phyloP scores from a whole-genome alignment of 2,113 vertebrate species.

The Cryptotis parvus region DNA sequence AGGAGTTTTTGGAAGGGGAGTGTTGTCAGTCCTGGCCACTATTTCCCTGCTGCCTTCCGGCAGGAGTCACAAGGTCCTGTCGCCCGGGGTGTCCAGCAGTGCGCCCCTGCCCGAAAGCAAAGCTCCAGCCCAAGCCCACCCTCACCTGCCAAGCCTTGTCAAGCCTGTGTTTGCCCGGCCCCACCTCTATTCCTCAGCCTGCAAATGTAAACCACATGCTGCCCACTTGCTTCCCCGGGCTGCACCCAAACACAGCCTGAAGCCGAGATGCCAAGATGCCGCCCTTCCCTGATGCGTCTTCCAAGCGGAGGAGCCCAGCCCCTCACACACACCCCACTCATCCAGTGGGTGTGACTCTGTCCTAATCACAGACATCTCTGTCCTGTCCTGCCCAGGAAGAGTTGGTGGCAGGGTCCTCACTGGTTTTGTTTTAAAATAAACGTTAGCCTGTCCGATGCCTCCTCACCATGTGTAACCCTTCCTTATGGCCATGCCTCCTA shows the following conservation, averaged over 20 bases:
- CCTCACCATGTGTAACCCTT: neutral
- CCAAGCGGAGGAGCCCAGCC: neutral
- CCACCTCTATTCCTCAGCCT: constrained; percentile 70
- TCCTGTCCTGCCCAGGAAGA: neutral
- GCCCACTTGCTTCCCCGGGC: constrained; percentile 55
- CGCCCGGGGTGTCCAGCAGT: neutral
- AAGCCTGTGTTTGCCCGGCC: constrained; percentile 72
- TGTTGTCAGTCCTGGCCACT: too few species aligned
- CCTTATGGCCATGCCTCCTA: neutral
- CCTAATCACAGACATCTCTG: neutral
- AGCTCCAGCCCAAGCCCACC: too few species aligned
- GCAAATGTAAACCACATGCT: constrained; percentile 80
- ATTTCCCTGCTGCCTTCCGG: fast-evolving
- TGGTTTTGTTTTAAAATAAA: neutral
- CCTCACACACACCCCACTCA: neutral
- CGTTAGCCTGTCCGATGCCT: neutral
- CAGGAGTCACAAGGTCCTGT: too few species aligned
- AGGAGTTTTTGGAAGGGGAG: neutral
- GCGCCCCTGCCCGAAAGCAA: too few species aligned
- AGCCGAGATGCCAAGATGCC: neutral
- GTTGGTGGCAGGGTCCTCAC: neutral
- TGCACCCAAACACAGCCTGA: constrained; percentile 36
- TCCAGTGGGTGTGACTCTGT: constrained; percentile 22
- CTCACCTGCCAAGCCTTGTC: constrained; percentile 78
- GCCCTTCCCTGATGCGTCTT: constrained; percentile 41